Evolutionary conservation across 2,113 vertebrate genomes (phyloP), one percentile per base, ranked within the genome.

Genomic region (Dissostichus mawsoni): DNA sequence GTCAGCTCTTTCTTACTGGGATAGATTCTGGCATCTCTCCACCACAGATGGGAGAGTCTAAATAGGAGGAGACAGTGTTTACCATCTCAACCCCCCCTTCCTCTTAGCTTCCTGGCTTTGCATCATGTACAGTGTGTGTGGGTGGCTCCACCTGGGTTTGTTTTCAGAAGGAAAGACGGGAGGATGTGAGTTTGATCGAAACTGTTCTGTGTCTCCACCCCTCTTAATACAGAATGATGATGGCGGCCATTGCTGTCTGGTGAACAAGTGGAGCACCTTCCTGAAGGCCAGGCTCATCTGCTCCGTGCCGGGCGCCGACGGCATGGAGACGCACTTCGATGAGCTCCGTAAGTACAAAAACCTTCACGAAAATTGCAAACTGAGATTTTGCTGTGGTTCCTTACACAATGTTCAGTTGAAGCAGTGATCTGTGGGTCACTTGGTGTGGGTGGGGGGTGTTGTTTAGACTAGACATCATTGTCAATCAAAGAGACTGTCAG

Each of bases 211-310:
- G 29, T 73, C 36, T 41, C n/a, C 59, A 9, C 69, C 67, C 36
- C 17, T 53, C 59, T 57, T 41, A 20, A 14, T 64, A 14, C 81
- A 99, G 98, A 99, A 99, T 0, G 98, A 99, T 0, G 98, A 99
- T 0, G 98, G 98, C 0, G 98, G 98, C 69, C 98, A 99, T 93
- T 99, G 98, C 94, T 99, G 98, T 84, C 95, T 99, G 68, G 98
- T 99, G 53, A 99, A 99, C 90, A 99, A 99, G 89, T 99, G 98
- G 98, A 99, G 98, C 94, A 98, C 98, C 2, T 99, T 99, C 92
- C 94, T 99, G 86, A 99, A 99, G 90, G 98, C 98, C 0, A 94
- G 98, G 14, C 97, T 99, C 0, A 97, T 99, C 92, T 99, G 98
- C 93, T 99, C 98, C 0, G 98, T 99, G 81, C 97, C 98, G 0